These are phyloP conservation scores for Xylota sylvarum DNA, from an alignment of 2,888 invertebrate genomes.

Conservation along the genomic window DNA sequence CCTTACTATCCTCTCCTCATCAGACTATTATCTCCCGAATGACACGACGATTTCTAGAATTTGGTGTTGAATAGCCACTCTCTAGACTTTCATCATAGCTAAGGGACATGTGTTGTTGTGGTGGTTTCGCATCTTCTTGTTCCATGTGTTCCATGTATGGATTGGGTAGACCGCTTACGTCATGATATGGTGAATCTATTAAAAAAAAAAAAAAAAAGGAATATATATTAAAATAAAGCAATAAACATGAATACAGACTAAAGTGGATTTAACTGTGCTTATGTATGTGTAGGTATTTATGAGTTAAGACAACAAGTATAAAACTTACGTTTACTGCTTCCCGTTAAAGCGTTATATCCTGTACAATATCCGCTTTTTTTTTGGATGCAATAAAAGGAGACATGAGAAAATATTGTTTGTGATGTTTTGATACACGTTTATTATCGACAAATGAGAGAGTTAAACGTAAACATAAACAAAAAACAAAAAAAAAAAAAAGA, in stretches of 20 bases:
- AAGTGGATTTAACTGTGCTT: not conserved
- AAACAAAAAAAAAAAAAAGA: not conserved
- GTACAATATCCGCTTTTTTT: slow-evolving; percentile 84
- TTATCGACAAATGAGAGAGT: not conserved
- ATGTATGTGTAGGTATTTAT: not conserved
- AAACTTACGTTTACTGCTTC: slow-evolving; percentile 84
- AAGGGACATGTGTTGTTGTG: slow-evolving; percentile 93
- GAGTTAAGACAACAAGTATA: slow-evolving; percentile 37
- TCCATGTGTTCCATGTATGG: slow-evolving; percentile 94
- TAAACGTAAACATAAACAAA: not conserved
- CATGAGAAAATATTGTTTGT: slow-evolving; percentile 24
- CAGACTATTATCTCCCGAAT: slow-evolving; percentile 97
- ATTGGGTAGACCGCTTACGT: slow-evolving; percentile 96
- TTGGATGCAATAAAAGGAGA: slow-evolving; percentile 73
- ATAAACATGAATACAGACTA: not conserved
- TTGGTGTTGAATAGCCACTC: slow-evolving; percentile 97
- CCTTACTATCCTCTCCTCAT: slow-evolving; percentile 62
- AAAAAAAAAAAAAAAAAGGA: slow-evolving; percentile 43
- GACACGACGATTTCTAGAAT: slow-evolving; percentile 95
- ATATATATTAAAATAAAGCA: slow-evolving; percentile 52
- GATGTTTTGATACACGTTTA: slow-evolving; percentile 11
- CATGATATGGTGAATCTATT: slow-evolving; percentile 96
- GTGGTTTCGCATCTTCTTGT: slow-evolving; percentile 88
- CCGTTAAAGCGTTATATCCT: slow-evolving; percentile 85
- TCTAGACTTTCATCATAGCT: slow-evolving; percentile 97